A percentile compares a stretch with the other conserved stretches of the same genome.
Evolutionary conservation across 2,113 vertebrate species (phyloP).

Genomic region (Corvus hawaiiensis): DNA sequence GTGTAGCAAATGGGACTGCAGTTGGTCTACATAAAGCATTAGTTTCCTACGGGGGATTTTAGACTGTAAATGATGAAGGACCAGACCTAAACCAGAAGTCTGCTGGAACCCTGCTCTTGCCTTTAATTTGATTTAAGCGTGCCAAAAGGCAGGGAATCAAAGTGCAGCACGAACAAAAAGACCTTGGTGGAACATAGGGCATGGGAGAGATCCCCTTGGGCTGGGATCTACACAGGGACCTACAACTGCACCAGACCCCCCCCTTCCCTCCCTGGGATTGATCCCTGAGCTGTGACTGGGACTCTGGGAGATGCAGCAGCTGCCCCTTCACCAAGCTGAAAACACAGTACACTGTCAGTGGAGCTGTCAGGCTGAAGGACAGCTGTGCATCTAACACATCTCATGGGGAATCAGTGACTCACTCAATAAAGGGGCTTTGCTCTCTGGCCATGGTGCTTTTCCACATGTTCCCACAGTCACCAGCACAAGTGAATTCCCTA

Average conservation of each 20-base stretch:
- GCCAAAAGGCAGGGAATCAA: constrained; percentile 19
- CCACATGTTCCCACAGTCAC: neutral
- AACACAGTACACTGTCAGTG: neutral
- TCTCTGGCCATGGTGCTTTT: neutral
- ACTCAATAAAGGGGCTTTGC: neutral
- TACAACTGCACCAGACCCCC: neutral
- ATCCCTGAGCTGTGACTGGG: neutral
- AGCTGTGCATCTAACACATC: neutral
- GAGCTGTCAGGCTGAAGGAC: neutral
- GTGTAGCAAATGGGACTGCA: constrained; percentile 43
- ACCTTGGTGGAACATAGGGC: neutral
- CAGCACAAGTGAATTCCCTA: neutral
- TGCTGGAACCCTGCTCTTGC: constrained; percentile 19
- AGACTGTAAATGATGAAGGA: constrained; percentile 49
- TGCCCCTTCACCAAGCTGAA: neutral
- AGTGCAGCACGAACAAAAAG: neutral
- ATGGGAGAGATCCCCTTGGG: rapidly evolving
- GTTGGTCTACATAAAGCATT: constrained; percentile 33
- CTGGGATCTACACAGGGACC: rapidly evolving
- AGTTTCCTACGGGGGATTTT: constrained; percentile 32
- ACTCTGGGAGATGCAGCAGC: neutral
- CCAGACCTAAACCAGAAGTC: constrained; percentile 39
- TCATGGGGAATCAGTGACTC: neutral
- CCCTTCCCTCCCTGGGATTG: neutral
- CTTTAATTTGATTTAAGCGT: constrained; percentile 23